A percentile compares a stretch with the other conserved stretches of the same genome.
phyloP scores from a whole-genome alignment of 2,113 vertebrate genomes.

The Tetrax tetrax region DNA sequence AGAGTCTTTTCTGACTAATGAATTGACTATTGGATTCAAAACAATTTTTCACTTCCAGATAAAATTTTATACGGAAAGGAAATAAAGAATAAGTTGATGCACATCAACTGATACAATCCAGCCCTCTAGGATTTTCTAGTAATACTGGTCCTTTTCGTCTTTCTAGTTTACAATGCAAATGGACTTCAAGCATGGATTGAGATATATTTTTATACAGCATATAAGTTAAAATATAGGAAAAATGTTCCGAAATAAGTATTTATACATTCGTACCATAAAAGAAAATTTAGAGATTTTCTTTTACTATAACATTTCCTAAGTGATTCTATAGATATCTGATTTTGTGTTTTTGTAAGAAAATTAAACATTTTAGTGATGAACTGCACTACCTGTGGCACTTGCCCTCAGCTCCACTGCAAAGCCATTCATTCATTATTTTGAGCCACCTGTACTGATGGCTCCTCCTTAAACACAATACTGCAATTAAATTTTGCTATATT shows the following conservation, averaged over 20 bases:
- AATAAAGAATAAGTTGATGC: neutral
- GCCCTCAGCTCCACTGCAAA: neutral
- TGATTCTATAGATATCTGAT: neutral
- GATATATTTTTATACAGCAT: neutral
- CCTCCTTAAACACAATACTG: neutral
- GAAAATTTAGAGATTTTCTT: neutral
- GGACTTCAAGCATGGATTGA: neutral
- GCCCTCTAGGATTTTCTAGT: neutral
- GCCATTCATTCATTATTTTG: neutral
- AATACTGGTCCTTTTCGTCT: neutral
- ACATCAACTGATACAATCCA: neutral
- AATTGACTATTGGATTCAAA: neutral
- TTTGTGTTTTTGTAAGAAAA: neutral
- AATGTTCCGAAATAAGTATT: neutral
- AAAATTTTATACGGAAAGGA: neutral
- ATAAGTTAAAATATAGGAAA: neutral
- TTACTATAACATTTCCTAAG: neutral
- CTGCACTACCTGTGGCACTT: fast-evolving
- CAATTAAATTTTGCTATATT: neutral
- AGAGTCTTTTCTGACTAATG: neutral
- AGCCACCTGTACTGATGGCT: neutral
- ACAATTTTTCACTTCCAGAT: neutral
- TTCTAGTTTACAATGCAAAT: neutral
- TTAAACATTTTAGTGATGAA: neutral
- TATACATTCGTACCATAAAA: neutral